Base-by-base conservation (phyloP, 2,113 vertebrate genomes). In the Paradisaea rubra region DNA sequence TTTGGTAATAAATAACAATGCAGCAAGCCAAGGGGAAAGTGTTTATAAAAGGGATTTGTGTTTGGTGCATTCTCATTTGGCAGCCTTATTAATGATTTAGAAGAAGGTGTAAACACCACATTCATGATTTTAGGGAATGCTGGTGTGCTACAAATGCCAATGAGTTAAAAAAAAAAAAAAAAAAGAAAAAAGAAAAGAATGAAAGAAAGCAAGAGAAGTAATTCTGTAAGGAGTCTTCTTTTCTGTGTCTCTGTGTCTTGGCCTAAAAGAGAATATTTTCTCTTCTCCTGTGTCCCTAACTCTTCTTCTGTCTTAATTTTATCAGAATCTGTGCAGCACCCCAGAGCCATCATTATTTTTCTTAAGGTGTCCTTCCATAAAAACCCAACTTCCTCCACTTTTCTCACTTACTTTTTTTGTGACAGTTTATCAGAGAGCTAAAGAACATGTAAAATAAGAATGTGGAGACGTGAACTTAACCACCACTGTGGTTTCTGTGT, bases 11-110 rank as follows among this genome's bases (percentile, higher is more conserved):
- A 88, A 95, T 93, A 96, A 71, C 60, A 81, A 44, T 53, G 72
- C 84, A 94, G 71, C 30, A 88, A 93, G 85, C 72, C 70, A 83
- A 94, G 72, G 81, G 86, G 76, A 95, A 94, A 93, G 41, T 89
- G 84, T 91, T 94, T 95, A 72, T 95, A 93, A 91, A 94, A 88
- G 66, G 81, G 66, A 95, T 92, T 93, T 95, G 69, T 91, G 81
- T 88, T 95, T 74, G 76, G 65, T 66, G 61, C 50, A 66, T 89
- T 94, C 73, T 94, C 79, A 81, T 93, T 95, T 92, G 78, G 86
- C 90, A 89, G 78, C 57, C 73, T 86, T 63, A 82, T 94, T 93
- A 96, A 96, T 70, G 86, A 94, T 95, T 93, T 94, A 91, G 71
- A 95, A 89, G 66, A 95, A 91, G 82, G 47, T 81, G 65, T 81